phyloP scores from a whole-genome alignment of 2,113 vertebrate genomes.

The Cercocebus atys region DNA sequence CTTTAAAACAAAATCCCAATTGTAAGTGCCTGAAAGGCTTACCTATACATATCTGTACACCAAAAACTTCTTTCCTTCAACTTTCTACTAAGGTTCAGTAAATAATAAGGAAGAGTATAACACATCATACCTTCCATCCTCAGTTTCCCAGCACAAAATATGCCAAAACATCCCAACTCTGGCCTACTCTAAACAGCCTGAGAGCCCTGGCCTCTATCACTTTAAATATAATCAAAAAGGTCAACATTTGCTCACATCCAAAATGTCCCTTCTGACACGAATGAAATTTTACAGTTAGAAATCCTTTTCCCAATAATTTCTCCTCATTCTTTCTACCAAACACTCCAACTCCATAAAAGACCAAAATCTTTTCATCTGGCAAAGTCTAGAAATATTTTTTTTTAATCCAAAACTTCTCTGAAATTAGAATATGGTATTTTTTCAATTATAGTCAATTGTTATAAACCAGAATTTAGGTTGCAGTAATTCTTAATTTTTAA shows the following conservation, averaged over 20 bases:
- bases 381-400: not conserved
- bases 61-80: not conserved
- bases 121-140: not conserved
- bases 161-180: not conserved
- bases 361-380: not conserved
- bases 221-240: conserved; percentile 19
- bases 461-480: not conserved
- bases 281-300: conserved; percentile 23
- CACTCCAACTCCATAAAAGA: not conserved
- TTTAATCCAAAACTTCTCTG: not conserved
- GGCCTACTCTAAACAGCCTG: not conserved
- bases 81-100: conserved; percentile 10
- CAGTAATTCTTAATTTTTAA: conserved; percentile 36
- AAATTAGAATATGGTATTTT: conserved; percentile 7
- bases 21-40: not conserved
- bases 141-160: not conserved
- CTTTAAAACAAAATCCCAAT: conserved; percentile 10
- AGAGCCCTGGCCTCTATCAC: not conserved
- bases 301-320: not conserved
- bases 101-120: not conserved
- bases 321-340: conserved; percentile 8
- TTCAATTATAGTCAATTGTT: not conserved
- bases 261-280: not conserved
- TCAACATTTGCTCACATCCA: not conserved
- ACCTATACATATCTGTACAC: not conserved